A percentile compares a stretch with the other conserved stretches of the same genome.
Conservation (phyloP, 2,888 invertebrate genomes). For the Phortica okadai region DNA sequence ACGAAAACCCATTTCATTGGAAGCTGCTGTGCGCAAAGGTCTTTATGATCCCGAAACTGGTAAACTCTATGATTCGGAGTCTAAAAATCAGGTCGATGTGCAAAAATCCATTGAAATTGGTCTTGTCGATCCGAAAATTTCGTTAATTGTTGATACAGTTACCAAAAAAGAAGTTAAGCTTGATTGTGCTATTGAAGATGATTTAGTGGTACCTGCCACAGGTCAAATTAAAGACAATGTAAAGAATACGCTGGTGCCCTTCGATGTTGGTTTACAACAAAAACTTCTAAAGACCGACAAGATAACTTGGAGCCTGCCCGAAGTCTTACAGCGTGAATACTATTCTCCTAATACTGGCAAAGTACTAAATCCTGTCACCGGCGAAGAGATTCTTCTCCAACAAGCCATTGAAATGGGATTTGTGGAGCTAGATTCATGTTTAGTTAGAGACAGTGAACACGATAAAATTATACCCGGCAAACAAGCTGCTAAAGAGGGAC, state of each 20-base stretch:
- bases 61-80: constrained; percentile 84
- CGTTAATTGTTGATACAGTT: constrained; percentile 87
- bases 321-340: constrained; percentile 86
- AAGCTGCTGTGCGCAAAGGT: constrained; percentile 84
- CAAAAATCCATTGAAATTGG: constrained; percentile 87
- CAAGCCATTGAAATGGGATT: constrained; percentile 85
- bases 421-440: constrained; percentile 83
- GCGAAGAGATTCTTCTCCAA: constrained; percentile 84
- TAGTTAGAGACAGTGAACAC: constrained; percentile 85
- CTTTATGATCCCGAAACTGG: constrained; percentile 84
- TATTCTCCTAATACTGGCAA: constrained; percentile 85
- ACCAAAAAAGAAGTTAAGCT: constrained; percentile 84
- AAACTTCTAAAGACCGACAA: constrained; percentile 85
- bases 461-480: constrained; percentile 82
- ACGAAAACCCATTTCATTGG: constrained; percentile 85
- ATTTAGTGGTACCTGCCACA: constrained; percentile 82
- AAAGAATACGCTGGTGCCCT: constrained; percentile 82
- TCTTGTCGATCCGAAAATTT: constrained; percentile 88
- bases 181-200: constrained; percentile 84
- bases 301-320: constrained; percentile 84
- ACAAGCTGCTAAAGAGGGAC: constrained; percentile 83
- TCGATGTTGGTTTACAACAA: constrained; percentile 83
- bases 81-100: constrained; percentile 84
- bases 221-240: constrained; percentile 86
- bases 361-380: constrained; percentile 87